A percentile compares a stretch with the other conserved stretches of the same genome.
phyloP scores from a whole-genome alignment of 2,113 vertebrate species.

The Oceanodroma tethys region DNA sequence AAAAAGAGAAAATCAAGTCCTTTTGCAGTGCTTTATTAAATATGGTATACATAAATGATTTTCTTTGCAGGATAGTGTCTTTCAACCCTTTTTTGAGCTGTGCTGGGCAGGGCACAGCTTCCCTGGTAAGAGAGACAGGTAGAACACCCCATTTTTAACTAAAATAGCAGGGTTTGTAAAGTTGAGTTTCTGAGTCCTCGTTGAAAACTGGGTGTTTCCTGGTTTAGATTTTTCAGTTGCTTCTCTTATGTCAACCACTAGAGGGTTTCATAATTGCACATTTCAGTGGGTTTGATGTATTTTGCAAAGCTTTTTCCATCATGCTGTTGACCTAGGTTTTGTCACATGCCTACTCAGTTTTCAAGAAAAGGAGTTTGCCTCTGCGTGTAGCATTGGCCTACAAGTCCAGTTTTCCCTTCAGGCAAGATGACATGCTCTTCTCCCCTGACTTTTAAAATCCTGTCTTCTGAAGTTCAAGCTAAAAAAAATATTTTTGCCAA shows the following conservation, averaged over 20 bases:
- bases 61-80: not conserved
- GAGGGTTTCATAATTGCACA: not conserved
- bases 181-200: not conserved
- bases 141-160: not conserved
- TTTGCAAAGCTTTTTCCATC: not conserved
- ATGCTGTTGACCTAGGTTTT: not conserved
- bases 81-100: not conserved
- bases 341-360: not conserved
- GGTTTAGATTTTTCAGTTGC: not conserved
- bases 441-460: not conserved
- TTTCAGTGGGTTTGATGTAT: not conserved
- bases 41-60: not conserved
- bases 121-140: not conserved
- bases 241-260: not conserved
- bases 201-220: not conserved
- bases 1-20: not conserved
- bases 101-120: not conserved
- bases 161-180: not conserved
- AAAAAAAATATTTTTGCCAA: not conserved
- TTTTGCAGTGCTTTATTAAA: not conserved
- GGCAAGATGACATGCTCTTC: not conserved
- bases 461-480: not conserved
- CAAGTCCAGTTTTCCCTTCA: not conserved
- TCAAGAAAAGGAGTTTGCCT: not conserved
- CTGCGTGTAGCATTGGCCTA: not conserved